phyloP scores from a whole-genome alignment of 2,797 vertebrate genomes.

The Poliocrania exsul region DNA sequence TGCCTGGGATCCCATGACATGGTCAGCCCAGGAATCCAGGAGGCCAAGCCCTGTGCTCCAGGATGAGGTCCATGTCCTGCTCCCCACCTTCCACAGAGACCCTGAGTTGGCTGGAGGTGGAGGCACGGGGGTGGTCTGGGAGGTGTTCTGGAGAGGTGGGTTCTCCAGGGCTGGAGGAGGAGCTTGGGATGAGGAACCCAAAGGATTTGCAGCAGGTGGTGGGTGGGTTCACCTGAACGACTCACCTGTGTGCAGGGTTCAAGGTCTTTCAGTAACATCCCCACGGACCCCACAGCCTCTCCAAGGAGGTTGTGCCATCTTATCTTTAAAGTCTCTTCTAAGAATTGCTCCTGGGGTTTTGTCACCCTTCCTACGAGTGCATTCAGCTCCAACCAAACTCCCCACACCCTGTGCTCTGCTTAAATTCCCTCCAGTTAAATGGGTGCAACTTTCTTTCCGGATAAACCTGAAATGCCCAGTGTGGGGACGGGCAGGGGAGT shows the following conservation, averaged over 20 bases:
- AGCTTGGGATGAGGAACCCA: background rate
- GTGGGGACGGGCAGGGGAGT: background rate
- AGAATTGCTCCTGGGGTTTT: background rate
- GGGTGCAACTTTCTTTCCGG: background rate
- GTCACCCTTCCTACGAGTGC: background rate
- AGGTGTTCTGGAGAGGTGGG: background rate
- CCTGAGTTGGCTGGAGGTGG: background rate
- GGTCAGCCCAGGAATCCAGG: background rate
- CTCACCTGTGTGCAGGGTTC: background rate
- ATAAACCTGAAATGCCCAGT: background rate
- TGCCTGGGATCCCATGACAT: rapidly evolving
- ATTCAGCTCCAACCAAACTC: background rate
- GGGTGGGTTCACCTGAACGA: background rate
- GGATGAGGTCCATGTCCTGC: background rate
- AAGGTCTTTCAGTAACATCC: background rate
- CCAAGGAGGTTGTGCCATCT: background rate
- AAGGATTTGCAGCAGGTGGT: rapidly evolving
- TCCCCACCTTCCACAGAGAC: background rate
- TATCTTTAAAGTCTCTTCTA: background rate
- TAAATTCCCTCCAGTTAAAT: background rate
- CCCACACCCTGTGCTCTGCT: background rate
- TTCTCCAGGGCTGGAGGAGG: background rate
- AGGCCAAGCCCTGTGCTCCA: rapidly evolving
- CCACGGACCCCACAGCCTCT: background rate
- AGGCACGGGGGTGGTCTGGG: rapidly evolving